phyloP scores from a whole-genome alignment of 2,888 invertebrate genomes.

The Clistopyga incitator region DNA sequence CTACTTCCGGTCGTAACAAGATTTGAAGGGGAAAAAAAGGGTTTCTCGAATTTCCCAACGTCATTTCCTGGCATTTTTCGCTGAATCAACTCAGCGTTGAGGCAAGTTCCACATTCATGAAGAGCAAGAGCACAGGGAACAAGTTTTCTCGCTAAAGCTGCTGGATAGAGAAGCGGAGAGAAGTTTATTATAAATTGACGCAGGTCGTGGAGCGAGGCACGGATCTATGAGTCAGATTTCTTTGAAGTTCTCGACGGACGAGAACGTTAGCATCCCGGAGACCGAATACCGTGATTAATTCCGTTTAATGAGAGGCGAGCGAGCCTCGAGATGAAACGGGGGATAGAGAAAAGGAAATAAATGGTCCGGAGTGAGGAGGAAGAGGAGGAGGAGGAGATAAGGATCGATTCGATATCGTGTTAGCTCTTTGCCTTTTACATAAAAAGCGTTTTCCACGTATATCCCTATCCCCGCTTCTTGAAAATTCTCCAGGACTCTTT shows the following conservation, averaged over 20 bases:
- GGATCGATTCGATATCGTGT: constrained; percentile 38
- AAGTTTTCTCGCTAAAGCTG: constrained; percentile 48
- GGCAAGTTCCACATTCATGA: constrained; percentile 43
- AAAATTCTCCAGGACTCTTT: constrained; percentile 68
- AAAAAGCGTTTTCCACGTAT: constrained; percentile 11
- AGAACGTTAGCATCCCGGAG: constrained; percentile 32
- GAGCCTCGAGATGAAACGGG: constrained; percentile 13
- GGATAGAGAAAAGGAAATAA: constrained; percentile 24
- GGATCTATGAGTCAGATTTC: constrained; percentile 38
- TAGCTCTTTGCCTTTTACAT: constrained; percentile 11
- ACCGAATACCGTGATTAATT: constrained; percentile 58
- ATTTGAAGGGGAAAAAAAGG: no score
- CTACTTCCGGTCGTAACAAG: constrained; percentile 9
- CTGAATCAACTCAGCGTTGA: constrained; percentile 42
- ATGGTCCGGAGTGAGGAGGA: background rate
- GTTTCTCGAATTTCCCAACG: constrained; percentile 40
- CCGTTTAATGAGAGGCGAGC: constrained; percentile 57
- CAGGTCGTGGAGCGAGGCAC: constrained; percentile 11
- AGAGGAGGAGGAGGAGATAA: constrained; percentile 17
- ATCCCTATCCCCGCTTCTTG: constrained; percentile 59
- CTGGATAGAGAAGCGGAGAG: constrained; percentile 19
- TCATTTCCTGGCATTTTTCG: constrained; percentile 30
- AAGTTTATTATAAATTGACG: constrained; percentile 62
- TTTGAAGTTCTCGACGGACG: constrained; percentile 50
- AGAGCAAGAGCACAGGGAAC: constrained; percentile 8